Evolutionary conservation across 30 jellyfish, hydroid and myxozoan genomes (phyloP).

Genomic region (Nemopilema nomurai): DNA sequence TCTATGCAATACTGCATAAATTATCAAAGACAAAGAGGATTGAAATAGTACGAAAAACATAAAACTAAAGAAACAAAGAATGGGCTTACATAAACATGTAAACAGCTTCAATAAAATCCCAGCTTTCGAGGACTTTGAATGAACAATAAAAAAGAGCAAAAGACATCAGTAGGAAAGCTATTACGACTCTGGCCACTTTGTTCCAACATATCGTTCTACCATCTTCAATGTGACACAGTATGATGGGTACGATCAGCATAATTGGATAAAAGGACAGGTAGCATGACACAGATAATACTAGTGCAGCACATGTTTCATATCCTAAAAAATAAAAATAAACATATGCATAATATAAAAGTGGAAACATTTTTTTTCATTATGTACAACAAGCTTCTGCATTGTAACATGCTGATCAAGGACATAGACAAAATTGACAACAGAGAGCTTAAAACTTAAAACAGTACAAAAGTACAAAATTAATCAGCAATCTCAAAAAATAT

Average conservation of each 20-base stretch:
- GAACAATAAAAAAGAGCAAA: constrained; percentile 26
- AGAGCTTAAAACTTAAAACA: too few species aligned
- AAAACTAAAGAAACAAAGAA: neutral
- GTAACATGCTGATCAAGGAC: too few species aligned
- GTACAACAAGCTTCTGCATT: neutral
- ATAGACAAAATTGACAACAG: too few species aligned
- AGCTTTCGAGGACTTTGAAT: constrained; percentile 39
- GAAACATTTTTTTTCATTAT: neutral
- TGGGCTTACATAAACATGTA: constrained; percentile 67
- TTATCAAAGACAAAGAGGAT: too few species aligned
- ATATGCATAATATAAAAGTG: constrained; percentile 59
- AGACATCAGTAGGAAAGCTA: constrained; percentile 2
- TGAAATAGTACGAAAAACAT: too few species aligned
- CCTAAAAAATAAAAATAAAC: constrained; percentile 73
- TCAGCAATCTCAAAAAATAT: too few species aligned
- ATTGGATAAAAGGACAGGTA: constrained; percentile 79
- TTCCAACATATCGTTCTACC: neutral
- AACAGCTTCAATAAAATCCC: constrained; percentile 70
- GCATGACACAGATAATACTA: constrained; percentile 47
- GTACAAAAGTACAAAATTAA: too few species aligned
- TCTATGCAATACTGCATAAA: too few species aligned
- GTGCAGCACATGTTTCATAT: constrained; percentile 38
- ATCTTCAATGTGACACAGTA: constrained; percentile 8
- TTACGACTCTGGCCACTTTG: neutral
- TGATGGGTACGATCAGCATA: constrained; percentile 66